Percentiles rank a stretch among this genome's conserved stretches.
phyloP scores from a whole-genome alignment of 23 tunicate genomes.

The Aplidium turbinatum region DNA sequence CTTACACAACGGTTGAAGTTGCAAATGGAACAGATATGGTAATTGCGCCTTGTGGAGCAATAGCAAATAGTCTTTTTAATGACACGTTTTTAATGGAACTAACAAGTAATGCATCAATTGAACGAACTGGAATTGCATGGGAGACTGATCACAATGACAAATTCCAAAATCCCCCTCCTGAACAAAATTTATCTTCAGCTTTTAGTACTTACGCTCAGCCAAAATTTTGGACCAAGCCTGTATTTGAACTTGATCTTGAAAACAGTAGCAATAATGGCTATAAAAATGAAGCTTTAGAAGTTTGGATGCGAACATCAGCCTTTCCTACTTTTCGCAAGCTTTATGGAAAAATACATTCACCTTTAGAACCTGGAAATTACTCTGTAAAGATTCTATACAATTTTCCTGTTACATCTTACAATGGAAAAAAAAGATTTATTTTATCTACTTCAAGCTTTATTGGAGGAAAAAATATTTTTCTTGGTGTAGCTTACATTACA shows the following conservation, averaged over 20 bases:
- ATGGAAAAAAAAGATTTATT: conserved; percentile 84
- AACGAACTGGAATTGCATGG: conserved; percentile 87
- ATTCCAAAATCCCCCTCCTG: conserved; percentile 68
- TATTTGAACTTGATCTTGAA: conserved; percentile 43
- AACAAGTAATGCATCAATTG: background rate
- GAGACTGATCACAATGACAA: conserved; percentile 67
- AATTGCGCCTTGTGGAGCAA: conserved; percentile 97
- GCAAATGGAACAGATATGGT: conserved; percentile 3
- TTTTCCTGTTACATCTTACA: conserved; percentile 78
- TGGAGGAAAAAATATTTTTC: conserved; percentile 93
- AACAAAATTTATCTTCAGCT: conserved; percentile 14
- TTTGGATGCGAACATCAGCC: conserved; percentile 99
- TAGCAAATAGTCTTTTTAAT: conserved; percentile 94
- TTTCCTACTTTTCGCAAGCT: conserved; percentile 92
- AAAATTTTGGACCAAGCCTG: conserved; percentile 67
- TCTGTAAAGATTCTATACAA: conserved; percentile 55
- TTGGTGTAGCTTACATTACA: conserved; percentile 81
- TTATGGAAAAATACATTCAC: conserved; percentile 60
- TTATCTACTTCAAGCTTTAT: conserved; percentile 85
- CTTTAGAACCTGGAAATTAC: conserved; percentile 58
- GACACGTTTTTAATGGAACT: conserved; percentile 56
- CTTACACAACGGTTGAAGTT: conserved; percentile 27
- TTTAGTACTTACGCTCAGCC: conserved; percentile 54
- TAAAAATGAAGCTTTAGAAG: conserved; percentile 92
- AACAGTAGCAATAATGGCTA: conserved; percentile 70